phyloP scores from a whole-genome alignment of 2,113 vertebrate genomes.

The Numida meleagris region DNA sequence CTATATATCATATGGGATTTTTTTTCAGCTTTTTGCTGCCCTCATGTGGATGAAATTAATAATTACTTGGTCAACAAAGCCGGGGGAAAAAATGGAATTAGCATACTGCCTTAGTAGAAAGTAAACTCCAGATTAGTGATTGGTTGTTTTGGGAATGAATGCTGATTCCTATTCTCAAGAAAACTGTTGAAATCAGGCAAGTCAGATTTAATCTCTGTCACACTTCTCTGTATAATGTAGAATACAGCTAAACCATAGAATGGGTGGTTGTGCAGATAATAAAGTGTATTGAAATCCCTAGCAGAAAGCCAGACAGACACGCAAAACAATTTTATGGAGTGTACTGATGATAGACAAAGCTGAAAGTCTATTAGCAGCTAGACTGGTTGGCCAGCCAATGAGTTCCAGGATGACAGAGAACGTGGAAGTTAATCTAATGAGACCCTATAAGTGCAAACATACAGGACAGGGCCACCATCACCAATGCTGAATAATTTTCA shows the following conservation, averaged over 20 bases:
- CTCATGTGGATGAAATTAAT: constrained; percentile 28
- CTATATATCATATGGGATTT: background rate
- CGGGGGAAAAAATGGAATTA: background rate
- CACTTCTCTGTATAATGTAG: background rate
- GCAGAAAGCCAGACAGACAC: background rate
- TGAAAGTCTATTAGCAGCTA: background rate
- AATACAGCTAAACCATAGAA: background rate
- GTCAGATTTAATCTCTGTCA: background rate
- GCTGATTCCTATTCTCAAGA: background rate
- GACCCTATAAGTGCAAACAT: background rate
- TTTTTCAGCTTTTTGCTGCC: constrained; percentile 45
- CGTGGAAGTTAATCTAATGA: background rate
- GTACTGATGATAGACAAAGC: background rate
- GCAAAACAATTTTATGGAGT: background rate
- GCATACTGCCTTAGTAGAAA: background rate
- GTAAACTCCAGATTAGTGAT: background rate
- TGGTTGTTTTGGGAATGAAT: background rate
- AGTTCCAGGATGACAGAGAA: background rate
- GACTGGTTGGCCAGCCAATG: background rate
- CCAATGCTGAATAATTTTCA: background rate
- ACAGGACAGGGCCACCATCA: background rate
- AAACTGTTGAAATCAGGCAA: background rate
- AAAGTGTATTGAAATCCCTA: background rate
- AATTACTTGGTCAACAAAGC: background rate
- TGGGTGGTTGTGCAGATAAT: background rate